A percentile compares a stretch with the other conserved stretches of the same genome.
phyloP scores from a whole-genome alignment of 2,797 vertebrate genomes.

The Harpagifer antarcticus region DNA sequence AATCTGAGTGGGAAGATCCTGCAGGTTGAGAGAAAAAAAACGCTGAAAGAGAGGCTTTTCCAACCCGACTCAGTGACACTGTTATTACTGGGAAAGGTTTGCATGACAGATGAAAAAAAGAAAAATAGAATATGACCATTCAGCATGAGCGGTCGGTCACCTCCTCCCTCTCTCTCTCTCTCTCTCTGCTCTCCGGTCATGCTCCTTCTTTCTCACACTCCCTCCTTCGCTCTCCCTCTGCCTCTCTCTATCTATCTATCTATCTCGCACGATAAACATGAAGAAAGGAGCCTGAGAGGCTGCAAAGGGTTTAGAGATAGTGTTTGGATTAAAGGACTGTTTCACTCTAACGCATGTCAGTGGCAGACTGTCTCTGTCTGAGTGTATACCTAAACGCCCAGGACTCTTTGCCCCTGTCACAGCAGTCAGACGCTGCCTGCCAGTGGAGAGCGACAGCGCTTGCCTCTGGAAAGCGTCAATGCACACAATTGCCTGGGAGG shows the following conservation, averaged over 20 bases:
- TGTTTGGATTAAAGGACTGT: slow-evolving; percentile 44
- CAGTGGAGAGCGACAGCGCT: slow-evolving; percentile 49
- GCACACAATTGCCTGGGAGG: slow-evolving; percentile 74
- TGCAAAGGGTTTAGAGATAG: slow-evolving; percentile 43
- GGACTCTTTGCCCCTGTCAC: slow-evolving; percentile 45
- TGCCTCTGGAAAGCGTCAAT: slow-evolving; percentile 78
- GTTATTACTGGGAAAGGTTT: slow-evolving; percentile 54
- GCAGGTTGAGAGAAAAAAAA: slow-evolving; percentile 39
- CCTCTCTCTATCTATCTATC: neutral
- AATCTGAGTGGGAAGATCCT: slow-evolving; percentile 57
- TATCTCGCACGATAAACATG: slow-evolving; percentile 49
- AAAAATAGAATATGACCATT: slow-evolving; percentile 48
- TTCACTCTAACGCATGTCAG: slow-evolving; percentile 46
- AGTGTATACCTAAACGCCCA: slow-evolving; percentile 17
- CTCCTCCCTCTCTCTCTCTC: slow-evolving; percentile 56
- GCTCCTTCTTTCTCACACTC: slow-evolving; percentile 34
- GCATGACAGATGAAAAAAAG: slow-evolving; percentile 52
- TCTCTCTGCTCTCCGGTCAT: slow-evolving; percentile 30
- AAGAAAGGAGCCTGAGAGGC: slow-evolving; percentile 35
- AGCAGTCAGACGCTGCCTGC: slow-evolving; percentile 49
- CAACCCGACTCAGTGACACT: slow-evolving; percentile 39
- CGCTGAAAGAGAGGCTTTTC: slow-evolving; percentile 26
- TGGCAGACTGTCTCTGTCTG: slow-evolving; percentile 34
- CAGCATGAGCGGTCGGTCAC: slow-evolving; percentile 51
- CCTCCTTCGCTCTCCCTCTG: slow-evolving; percentile 13